Conservation (phyloP, 2,113 vertebrate genomes). For the Rhadina sibilatrix region DNA sequence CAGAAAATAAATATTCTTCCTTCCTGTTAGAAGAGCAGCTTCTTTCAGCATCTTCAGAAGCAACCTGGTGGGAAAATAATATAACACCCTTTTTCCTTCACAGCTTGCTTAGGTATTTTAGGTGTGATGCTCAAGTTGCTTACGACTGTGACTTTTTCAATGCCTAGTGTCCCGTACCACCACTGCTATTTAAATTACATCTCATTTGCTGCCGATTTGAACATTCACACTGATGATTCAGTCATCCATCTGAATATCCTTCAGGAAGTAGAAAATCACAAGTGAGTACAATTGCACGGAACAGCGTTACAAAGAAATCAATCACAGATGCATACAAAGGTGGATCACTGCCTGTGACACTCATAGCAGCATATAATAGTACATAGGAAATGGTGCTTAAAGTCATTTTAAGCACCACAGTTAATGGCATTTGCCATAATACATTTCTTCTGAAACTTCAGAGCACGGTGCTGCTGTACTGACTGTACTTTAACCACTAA, state of each 20-base stretch:
- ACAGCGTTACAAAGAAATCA: neutral
- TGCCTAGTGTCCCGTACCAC: neutral
- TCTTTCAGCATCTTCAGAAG: neutral
- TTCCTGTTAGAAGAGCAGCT: neutral
- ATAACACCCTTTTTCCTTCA: neutral
- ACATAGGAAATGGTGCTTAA: neutral
- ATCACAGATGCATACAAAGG: neutral
- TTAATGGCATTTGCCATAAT: neutral
- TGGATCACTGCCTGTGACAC: neutral
- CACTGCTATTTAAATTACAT: neutral
- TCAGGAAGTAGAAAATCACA: neutral
- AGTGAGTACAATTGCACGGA: neutral
- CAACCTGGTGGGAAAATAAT: slow-evolving; percentile 26
- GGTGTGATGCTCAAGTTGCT: neutral
- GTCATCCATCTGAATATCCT: neutral
- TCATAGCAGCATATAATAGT: neutral
- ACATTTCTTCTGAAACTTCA: neutral
- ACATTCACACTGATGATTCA: neutral
- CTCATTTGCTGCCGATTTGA: neutral
- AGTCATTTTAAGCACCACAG: neutral
- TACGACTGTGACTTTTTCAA: neutral
- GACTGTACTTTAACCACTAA: neutral
- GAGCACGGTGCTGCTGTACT: neutral
- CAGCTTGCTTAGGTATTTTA: slow-evolving; percentile 7
- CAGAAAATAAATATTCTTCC: neutral